Conservation (phyloP, 1,140 invertebrate genomes). For the Lordiphosa clarofinis region DNA sequence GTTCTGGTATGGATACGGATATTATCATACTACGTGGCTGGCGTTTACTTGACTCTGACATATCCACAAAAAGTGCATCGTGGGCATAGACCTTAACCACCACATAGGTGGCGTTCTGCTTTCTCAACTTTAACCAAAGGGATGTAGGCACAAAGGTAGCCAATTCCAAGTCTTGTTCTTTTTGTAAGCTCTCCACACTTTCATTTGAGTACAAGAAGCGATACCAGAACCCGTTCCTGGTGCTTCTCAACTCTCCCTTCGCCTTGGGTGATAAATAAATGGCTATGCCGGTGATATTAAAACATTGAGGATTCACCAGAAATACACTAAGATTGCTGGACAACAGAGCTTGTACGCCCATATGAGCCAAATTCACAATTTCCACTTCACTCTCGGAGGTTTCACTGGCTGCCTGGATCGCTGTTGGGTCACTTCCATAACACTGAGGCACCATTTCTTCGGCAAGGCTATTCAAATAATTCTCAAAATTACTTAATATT, state of each 20-base stretch:
- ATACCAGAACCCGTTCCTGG: slow-evolving; percentile 34
- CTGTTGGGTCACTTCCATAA: slow-evolving; percentile 13
- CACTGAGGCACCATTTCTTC: slow-evolving; percentile 28
- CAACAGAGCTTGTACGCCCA: slow-evolving; percentile 49
- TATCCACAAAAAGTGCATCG: slow-evolving; percentile 66
- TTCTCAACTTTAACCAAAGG: slow-evolving; percentile 35
- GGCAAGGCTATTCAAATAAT: slow-evolving; percentile 50
- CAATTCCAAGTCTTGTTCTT: slow-evolving; percentile 35
- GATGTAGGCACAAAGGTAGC: slow-evolving; percentile 47
- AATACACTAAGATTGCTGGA: slow-evolving; percentile 63
- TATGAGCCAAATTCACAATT: slow-evolving; percentile 8
- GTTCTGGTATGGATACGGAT: slow-evolving; percentile 65
- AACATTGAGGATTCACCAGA: slow-evolving; percentile 60
- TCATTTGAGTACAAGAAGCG: slow-evolving; percentile 50
- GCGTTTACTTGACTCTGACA: slow-evolving; percentile 8
- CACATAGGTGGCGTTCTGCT: slow-evolving; percentile 22
- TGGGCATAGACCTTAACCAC: slow-evolving; percentile 66
- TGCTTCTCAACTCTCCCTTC: neutral
- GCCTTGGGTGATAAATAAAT: slow-evolving; percentile 23
- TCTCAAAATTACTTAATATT: slow-evolving; percentile 55
- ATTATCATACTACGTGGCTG: slow-evolving; percentile 53
- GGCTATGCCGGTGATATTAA: slow-evolving; percentile 59
- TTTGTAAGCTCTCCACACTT: slow-evolving; percentile 20
- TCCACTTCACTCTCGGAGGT: slow-evolving; percentile 13
- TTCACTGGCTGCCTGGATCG: neutral